A percentile compares a stretch with the other conserved stretches of the same genome.
These are phyloP conservation scores for Acanthopagrus latus DNA, from an alignment of 2,797 vertebrate genomes.

Conservation along the genomic window DNA sequence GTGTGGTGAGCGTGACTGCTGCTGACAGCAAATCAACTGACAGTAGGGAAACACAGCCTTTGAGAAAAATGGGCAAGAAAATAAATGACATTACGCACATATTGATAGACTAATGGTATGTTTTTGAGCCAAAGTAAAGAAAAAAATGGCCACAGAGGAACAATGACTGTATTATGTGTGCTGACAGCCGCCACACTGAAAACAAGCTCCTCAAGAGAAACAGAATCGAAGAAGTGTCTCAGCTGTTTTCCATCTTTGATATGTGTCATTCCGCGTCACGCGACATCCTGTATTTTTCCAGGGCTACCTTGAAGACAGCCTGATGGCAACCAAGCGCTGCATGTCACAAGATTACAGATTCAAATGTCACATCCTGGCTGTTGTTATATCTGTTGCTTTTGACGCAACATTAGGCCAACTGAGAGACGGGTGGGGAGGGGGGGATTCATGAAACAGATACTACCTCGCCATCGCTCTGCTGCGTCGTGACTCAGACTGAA, in stretches of 20 bases:
- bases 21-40: no score
- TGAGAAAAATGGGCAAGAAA: neutral
- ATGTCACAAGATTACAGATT: slow-evolving; percentile 20
- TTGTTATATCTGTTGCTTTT: neutral
- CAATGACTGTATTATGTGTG: neutral
- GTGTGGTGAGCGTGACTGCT: no score
- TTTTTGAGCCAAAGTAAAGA: neutral
- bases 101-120: neutral
- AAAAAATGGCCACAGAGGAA: neutral
- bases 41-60: neutral
- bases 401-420: neutral
- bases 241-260: neutral
- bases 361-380: slow-evolving; percentile 12
- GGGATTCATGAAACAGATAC: neutral
- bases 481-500: slow-evolving; percentile 8
- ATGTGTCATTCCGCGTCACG: neutral
- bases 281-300: neutral
- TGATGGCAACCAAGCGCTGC: neutral
- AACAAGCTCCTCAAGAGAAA: neutral
- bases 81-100: neutral
- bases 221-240: neutral
- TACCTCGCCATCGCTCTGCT: neutral
- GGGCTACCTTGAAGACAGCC: neutral
- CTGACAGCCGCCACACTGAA: neutral
- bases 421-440: neutral